These are phyloP conservation scores for Cricetomys ansorgei DNA, from an alignment of 2,113 vertebrate genomes.

Conservation along the genomic window DNA sequence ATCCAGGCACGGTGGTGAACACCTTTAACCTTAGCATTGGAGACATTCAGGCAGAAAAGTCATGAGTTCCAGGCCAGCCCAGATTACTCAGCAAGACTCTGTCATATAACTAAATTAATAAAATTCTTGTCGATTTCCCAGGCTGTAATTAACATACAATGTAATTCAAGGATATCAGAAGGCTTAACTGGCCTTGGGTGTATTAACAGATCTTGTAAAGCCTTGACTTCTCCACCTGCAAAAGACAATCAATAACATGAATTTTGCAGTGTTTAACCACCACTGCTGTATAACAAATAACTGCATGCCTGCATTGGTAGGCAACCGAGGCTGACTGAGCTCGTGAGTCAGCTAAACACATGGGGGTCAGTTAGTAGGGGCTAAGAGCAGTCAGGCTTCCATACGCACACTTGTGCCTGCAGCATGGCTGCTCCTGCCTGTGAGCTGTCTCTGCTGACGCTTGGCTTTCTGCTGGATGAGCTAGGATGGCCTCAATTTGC, in stretches of 20 bases:
- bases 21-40: not conserved
- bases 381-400: not conserved
- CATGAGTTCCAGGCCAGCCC: not conserved
- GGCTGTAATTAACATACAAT: not conserved
- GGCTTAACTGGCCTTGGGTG: not conserved
- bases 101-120: not conserved
- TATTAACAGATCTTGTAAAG: conserved; percentile 4
- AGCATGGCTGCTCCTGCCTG: not conserved
- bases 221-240: not conserved
- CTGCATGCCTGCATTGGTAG: not conserved
- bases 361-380: not conserved
- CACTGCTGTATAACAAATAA: not conserved
- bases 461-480: not conserved
- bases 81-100: not conserved
- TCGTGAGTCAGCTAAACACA: not conserved
- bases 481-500: not conserved
- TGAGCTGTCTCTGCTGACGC: not conserved
- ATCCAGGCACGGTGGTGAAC: not conserved
- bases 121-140: not conserved
- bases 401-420: rapidly evolving
- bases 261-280: not conserved
- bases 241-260: not conserved
- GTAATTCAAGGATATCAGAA: not conserved
- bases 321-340: not conserved
- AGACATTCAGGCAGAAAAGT: not conserved